Base-by-base conservation (phyloP, 2,888 invertebrate genomes). In the Stenotaenia linearis region DNA sequence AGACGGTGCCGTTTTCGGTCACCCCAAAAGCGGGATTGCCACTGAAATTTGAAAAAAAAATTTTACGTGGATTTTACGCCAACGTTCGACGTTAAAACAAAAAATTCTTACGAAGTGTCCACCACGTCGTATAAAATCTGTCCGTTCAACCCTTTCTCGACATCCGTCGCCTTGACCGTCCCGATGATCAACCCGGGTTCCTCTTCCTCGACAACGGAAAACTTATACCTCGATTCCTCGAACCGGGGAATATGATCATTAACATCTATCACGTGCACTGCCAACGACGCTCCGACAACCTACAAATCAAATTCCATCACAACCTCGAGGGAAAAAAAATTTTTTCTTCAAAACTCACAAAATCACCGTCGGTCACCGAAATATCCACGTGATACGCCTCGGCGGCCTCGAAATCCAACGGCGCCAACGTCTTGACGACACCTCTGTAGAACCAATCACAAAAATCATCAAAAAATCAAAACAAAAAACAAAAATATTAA, bases 201-300 rank as follows among this genome's bases (percentile, higher is more conserved):
- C 7, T 89, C 88, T 0, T 94, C 93, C 87, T 96, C 96, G 78
- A 92, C 90, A 0, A 93, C 90, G 83, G 93, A 92, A 82, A 95
- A 95, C 78, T 90, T 92, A 84, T 95, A 96, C 90, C 91, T 92
- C 0, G 93, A 90, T 83, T 93, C 92, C 82, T 91, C 91, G 82
- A 95, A 95, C 81, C 91, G 90, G 0, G 95, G 95, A 5, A 92
- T 90, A 84, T 95, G 94, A 83, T 95, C 92, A 85, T 95, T 95
- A 0, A 95, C 90, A 81, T 86, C 84, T 69, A 84, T 82, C 10
- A 95, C 90, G 76, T 90, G 90, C 18, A 95, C 89, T 82, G 91
- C 89, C 2, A 95, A 86, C 5, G 90, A 50, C n/a, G 81, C 80
- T n/a, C 77, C 40, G 5, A 80, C 81, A 21, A 80, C 35, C 80